Evolutionary conservation across 2,888 invertebrate genomes (phyloP), one percentile per base, ranked within the genome.

Genomic region (Hybos culiciformis): DNA sequence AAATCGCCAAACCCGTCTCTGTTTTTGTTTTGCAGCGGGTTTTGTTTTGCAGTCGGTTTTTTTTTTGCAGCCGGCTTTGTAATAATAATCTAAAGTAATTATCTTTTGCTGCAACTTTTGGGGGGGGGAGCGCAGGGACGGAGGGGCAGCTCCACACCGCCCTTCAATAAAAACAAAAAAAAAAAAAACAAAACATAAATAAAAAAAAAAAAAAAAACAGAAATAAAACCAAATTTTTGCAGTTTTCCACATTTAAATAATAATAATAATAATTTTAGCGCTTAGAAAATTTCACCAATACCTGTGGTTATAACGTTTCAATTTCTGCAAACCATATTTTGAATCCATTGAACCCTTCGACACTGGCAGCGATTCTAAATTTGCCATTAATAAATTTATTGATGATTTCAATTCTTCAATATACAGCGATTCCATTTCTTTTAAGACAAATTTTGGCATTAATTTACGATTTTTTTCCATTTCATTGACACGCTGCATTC

Each of bases 351-450:
- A 90, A 59, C 96, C 94, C 70, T 97, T 96, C 47, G 96, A 93
- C 50, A 98, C 97, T 37, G 98, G 98, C 50, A 98, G 78, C 45
- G 94, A 94, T 75, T 98, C 98, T 67, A 98, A 75, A 75, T 98
- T 98, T 51, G 91, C 90, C 91, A 98, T 98, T 59, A 99, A 74
- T 56, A 93, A 77, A 70, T 96, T 97, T 67, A 99, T 96, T 52
- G 94, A 92, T 47, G 94, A 84, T 69, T 94, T 92, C 60, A 94
- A 72, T 70, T 98, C 98, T 73, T 99, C 98, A 60, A 97, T 85
- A 73, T 94, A 98, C 60, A 99, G 77, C 42, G 92, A 91, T 71
- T 98, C 98, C 98, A 98, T 98, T 73, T 99, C 98, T 77, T 99
- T 99, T 56, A 99, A 78, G 51, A 98, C 94, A 74, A 98, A 98